These are phyloP conservation scores for Phorcus lineatus DNA, from an alignment of 2,888 invertebrate genomes.

Conservation along the genomic window DNA sequence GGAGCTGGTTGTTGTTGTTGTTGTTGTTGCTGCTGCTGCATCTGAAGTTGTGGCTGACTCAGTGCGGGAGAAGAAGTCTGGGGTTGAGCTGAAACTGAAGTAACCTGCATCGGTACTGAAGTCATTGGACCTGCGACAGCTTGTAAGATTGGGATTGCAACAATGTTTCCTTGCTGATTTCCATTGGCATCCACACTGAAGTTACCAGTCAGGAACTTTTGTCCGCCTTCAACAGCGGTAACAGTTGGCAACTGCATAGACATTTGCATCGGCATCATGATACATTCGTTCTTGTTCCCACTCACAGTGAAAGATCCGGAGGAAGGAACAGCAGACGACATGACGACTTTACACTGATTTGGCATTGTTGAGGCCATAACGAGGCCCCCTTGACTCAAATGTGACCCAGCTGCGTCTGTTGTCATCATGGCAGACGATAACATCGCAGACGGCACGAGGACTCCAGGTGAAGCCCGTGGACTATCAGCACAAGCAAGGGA, in stretches of 20 bases:
- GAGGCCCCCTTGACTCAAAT: not conserved
- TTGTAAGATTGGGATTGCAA: not conserved
- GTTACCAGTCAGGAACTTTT: not conserved
- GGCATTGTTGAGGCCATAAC: slow-evolving; percentile 11
- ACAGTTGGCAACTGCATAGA: slow-evolving; percentile 39
- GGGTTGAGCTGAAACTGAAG: not conserved
- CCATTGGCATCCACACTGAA: not conserved
- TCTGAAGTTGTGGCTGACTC: not conserved
- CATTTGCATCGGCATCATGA: slow-evolving; percentile 15
- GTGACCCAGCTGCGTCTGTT: not conserved
- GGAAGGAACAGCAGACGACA: slow-evolving; percentile 3
- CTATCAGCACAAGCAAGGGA: not conserved
- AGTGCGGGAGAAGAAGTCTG: not conserved
- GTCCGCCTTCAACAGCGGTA: slow-evolving; percentile 1
- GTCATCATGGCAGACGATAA: not conserved
- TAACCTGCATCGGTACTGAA: not conserved
- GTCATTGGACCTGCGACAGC: not conserved
- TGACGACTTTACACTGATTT: not conserved
- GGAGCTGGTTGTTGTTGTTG: not conserved
- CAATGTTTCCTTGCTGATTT: not conserved
- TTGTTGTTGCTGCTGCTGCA: not conserved
- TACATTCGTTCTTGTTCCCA: not conserved
- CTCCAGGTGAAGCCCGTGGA: not conserved
- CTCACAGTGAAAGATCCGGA: not conserved
- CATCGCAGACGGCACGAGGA: not conserved